A percentile compares a stretch with the other conserved stretches of the same genome.
These are phyloP conservation scores for Agrilus cyanescens DNA, from an alignment of 2,888 invertebrate genomes.

Conservation along the genomic window DNA sequence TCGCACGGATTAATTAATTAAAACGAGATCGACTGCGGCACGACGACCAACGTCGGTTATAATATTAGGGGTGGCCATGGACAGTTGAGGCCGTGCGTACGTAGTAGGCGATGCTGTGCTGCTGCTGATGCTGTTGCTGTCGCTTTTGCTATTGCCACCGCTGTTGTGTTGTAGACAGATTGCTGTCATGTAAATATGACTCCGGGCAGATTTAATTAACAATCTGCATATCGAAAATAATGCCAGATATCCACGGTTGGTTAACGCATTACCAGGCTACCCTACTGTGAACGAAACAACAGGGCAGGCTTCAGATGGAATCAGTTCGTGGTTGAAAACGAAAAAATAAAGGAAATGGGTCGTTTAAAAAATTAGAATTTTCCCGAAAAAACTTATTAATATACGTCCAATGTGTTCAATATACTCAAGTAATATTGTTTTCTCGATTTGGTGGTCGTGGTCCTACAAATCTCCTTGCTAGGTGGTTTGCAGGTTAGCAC, in stretches of 20 bases:
- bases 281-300: constrained; percentile 22
- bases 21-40: not conserved
- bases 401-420: too few relatives aligned
- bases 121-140: not conserved
- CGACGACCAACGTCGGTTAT: not conserved
- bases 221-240: constrained; percentile 38
- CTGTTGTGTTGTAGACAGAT: constrained; percentile 34
- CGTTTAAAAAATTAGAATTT: too few relatives aligned
- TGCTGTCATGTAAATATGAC: constrained; percentile 39
- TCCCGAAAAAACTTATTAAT: too few relatives aligned
- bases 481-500: too few relatives aligned
- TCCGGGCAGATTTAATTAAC: constrained; percentile 37
- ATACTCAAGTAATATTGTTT: too few relatives aligned
- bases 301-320: constrained; percentile 11
- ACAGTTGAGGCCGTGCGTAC: constrained; percentile 3
- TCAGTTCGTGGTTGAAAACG: constrained; percentile 21
- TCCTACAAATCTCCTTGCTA: too few relatives aligned
- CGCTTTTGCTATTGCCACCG: constrained; percentile 21
- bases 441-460: too few relatives aligned
- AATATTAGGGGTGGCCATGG: not conserved
- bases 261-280: constrained; percentile 22
- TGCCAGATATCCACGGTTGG: constrained; percentile 32
- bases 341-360: too few relatives aligned
- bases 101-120: constrained; percentile 1
- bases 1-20: too few relatives aligned